Conservation (phyloP, 1,140 invertebrate species). For the Plutomurus gul region DNA sequence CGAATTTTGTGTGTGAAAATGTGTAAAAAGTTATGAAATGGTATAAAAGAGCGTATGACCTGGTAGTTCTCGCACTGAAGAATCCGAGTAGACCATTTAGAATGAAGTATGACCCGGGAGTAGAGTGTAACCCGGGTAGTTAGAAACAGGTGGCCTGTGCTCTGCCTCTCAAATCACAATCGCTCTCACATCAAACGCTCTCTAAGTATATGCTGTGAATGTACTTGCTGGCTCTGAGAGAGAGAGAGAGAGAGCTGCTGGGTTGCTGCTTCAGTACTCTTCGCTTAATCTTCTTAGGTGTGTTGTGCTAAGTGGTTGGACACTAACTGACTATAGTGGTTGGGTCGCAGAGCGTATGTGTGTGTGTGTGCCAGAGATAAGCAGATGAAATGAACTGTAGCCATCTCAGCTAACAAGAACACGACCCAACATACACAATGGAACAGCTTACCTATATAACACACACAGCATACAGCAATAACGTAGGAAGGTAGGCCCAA, state of each 20-base stretch:
- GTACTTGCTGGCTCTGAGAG: not conserved
- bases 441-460: no score
- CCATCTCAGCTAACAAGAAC: no score
- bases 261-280: not conserved
- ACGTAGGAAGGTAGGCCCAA: no score
- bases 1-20: constrained; percentile 1
- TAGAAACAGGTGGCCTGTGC: constrained; percentile 27
- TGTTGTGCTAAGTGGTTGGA: constrained; percentile 9
- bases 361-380: constrained; percentile 12
- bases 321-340: not conserved
- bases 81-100: constrained; percentile 10
- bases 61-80: not conserved
- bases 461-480: no score
- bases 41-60: constrained; percentile 3
- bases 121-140: constrained; percentile 10
- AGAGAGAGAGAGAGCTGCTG: not conserved
- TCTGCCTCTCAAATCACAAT: constrained; percentile 6
- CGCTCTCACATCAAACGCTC: not conserved
- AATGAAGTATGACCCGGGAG: constrained; percentile 10
- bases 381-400: constrained; percentile 9
- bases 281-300: not conserved
- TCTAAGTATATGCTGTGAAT: not conserved
- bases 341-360: no score
- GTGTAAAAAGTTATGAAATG: constrained; percentile 1
- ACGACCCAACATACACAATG: no score